phyloP scores from a whole-genome alignment of 2,113 vertebrate genomes.

The Lepus timidus region DNA sequence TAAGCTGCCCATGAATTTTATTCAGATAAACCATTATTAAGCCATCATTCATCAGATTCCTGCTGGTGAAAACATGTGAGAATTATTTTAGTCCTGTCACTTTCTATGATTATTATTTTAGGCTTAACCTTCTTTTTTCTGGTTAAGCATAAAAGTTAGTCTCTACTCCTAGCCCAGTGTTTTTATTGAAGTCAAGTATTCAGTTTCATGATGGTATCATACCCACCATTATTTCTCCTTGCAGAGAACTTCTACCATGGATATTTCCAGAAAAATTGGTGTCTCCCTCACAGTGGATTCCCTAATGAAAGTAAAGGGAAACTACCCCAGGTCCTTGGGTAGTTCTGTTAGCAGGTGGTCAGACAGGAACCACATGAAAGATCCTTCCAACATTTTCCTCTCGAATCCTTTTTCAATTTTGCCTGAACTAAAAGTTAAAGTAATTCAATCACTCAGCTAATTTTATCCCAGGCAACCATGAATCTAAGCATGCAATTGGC shows the following conservation, averaged over 20 bases:
- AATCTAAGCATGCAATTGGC: background rate
- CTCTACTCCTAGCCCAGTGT: background rate
- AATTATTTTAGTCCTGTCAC: background rate
- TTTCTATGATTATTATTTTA: background rate
- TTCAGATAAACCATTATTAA: background rate
- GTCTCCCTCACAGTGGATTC: background rate
- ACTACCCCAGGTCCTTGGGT: background rate
- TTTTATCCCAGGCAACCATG: background rate
- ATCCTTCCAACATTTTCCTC: background rate
- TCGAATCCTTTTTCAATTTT: background rate
- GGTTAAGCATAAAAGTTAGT: background rate
- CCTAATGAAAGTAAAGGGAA: background rate
- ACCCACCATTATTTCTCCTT: background rate
- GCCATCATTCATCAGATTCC: background rate
- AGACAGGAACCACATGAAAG: background rate
- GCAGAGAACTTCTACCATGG: accelerated
- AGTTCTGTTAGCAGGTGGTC: background rate
- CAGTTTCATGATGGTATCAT: background rate
- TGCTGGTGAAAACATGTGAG: background rate
- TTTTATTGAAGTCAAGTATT: background rate
- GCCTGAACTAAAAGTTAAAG: background rate
- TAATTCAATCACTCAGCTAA: background rate
- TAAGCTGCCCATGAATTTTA: background rate
- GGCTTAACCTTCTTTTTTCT: background rate
- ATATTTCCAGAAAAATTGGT: background rate